Evolutionary conservation across 2,888 invertebrate genomes (phyloP), one percentile per base, ranked within the genome.

Genomic region (Agrenia bidenticulata): DNA sequence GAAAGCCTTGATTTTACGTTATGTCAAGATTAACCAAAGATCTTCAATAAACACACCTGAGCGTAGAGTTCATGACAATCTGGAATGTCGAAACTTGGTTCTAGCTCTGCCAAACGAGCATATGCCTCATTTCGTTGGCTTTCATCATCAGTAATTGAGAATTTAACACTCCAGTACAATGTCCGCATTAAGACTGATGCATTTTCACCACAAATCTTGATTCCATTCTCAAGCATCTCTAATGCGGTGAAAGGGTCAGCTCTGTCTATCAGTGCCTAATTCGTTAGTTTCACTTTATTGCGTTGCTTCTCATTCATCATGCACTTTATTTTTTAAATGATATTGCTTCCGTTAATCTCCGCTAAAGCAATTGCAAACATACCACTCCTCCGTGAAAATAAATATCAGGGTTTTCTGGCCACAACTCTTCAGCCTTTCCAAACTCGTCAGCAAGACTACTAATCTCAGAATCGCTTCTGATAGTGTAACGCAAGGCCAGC

Each of bases 321-420:
- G n/a, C n/a, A n/a, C n/a, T n/a, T n/a, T n/a, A n/a, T n/a, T n/a
- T n/a, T n/a, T n/a, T n/a, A n/a, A n/a, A n/a, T n/a, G n/a, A n/a
- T n/a, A n/a, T n/a, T n/a, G n/a, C n/a, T n/a, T n/a, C n/a, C n/a
- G n/a, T n/a, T n/a, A n/a, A n/a, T n/a, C n/a, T n/a, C n/a, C n/a
- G n/a, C n/a, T n/a, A n/a, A n/a, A n/a, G n/a, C n/a, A n/a, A 32
- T 4, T 32, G 15, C 19, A 45, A 45, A 45, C 15, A 45, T 57
- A 66, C 70, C 23, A 71, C 45, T 21, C 67, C 61, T 15, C 68
- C 68, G 27, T 68, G 68, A 51, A 64, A 66, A 42, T 68, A 71
- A 5, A 71, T 56, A 62, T 71, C 71, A 2, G 57, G 64, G 24
- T 71, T 71, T 41, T 60, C 50, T n/a, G 37, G 37, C 60, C 66